phyloP scores from a whole-genome alignment of 1,140 invertebrate genomes.

The Steinernema feltiae region DNA sequence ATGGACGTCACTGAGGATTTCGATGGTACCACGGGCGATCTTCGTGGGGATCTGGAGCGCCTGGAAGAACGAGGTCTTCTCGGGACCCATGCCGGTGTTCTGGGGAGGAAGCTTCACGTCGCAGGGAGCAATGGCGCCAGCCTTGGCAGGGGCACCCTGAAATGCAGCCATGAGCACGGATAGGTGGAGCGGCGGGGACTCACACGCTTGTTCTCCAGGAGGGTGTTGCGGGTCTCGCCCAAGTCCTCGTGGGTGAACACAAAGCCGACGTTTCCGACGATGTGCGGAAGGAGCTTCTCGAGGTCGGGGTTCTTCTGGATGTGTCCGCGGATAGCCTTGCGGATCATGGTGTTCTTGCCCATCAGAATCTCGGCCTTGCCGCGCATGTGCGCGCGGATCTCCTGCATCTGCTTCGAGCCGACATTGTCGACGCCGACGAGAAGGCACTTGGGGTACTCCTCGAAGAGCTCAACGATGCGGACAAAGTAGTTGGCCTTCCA shows the following conservation, averaged over 20 bases:
- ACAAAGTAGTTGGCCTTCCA: constrained; percentile 99
- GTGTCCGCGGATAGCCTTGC: constrained; percentile 94
- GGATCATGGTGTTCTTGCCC: constrained; percentile 99
- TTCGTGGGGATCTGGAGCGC: constrained; percentile 96
- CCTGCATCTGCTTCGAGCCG: constrained; percentile 97
- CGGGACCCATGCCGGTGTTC: constrained; percentile 90
- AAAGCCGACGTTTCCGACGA: constrained; percentile 95
- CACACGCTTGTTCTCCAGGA: constrained; percentile 76
- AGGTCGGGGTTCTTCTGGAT: constrained; percentile 85
- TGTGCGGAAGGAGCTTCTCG: constrained; percentile 84
- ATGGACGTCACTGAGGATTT: constrained; percentile 98
- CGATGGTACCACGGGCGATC: constrained; percentile 98
- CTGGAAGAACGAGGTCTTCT: constrained; percentile 99
- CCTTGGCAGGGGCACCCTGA: background rate
- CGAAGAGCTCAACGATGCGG: constrained; percentile 86
- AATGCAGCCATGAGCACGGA: background rate
- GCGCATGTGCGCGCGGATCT: constrained; percentile 75
- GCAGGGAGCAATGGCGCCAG: constrained; percentile 65
- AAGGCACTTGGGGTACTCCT: constrained; percentile 95
- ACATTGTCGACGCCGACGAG: constrained; percentile 59
- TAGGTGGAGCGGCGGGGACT: background rate
- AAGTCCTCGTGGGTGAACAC: constrained; percentile 95
- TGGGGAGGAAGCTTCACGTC: constrained; percentile 87
- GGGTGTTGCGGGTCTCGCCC: constrained; percentile 81
- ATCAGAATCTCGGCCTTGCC: constrained; percentile 78